phyloP scores from a whole-genome alignment of 2,113 vertebrate species.

The Dipodomys ordii region DNA sequence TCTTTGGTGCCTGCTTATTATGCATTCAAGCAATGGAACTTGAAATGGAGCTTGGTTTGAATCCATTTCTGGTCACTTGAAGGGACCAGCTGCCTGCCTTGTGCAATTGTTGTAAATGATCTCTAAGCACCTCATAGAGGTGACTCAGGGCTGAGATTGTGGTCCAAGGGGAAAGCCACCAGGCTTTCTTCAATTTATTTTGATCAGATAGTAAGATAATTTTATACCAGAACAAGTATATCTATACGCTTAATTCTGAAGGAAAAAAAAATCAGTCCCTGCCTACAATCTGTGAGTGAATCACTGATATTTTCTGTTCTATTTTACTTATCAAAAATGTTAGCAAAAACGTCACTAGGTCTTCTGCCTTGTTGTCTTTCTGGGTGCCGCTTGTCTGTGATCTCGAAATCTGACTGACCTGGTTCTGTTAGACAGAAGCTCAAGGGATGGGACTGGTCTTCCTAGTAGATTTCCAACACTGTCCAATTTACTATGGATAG shows the following conservation, averaged over 20 bases:
- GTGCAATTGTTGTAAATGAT: background rate
- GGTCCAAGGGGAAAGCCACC: background rate
- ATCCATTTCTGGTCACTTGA: background rate
- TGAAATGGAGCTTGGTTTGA: background rate
- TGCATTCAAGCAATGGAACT: background rate
- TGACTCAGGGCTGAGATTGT: background rate
- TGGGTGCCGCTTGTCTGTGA: background rate
- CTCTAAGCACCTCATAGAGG: background rate
- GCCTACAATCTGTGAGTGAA: background rate
- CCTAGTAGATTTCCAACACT: slow-evolving; percentile 44
- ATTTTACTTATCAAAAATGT: slow-evolving; percentile 14
- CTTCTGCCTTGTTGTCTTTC: background rate
- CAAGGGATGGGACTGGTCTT: slow-evolving; percentile 58
- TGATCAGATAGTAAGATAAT: background rate
- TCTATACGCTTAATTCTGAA: slow-evolving; percentile 7
- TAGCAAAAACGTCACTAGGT: background rate
- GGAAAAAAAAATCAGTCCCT: background rate
- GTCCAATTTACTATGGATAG: slow-evolving; percentile 61
- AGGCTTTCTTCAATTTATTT: background rate
- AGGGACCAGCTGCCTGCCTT: background rate
- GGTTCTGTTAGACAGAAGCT: background rate
- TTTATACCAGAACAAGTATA: background rate
- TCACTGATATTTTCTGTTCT: background rate
- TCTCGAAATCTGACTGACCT: background rate
- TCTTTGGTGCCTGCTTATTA: background rate